Conservation (phyloP, 2,113 vertebrate species). For the Heterotilapia buettikoferi region DNA sequence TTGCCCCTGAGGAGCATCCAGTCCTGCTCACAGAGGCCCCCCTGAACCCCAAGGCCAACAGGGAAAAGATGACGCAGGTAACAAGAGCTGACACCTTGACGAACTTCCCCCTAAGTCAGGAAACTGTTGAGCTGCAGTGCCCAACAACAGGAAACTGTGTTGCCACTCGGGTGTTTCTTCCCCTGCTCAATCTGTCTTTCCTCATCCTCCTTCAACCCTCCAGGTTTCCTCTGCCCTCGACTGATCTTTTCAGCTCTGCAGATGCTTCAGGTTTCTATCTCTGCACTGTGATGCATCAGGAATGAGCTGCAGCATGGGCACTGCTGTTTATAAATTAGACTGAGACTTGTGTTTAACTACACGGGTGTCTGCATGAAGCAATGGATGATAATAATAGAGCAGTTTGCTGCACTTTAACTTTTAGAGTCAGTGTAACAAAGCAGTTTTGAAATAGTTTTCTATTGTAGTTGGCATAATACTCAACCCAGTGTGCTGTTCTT, state of each 20-base stretch:
- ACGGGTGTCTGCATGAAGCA: conserved; percentile 32
- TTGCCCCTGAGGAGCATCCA: conserved; percentile 96
- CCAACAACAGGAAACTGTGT: neutral
- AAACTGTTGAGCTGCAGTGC: neutral
- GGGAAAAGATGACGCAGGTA: conserved; percentile 98
- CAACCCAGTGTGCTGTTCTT: neutral
- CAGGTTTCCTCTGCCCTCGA: conserved; percentile 51
- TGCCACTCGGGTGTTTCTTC: neutral
- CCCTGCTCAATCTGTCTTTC: conserved; percentile 2
- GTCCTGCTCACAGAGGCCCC: conserved; percentile 96
- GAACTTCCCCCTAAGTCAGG: neutral
- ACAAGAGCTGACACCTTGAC: neutral
- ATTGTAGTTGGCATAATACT: neutral
- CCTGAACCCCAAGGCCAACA: conserved; percentile 94
- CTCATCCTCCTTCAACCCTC: conserved; percentile 20
- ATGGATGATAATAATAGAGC: neutral
- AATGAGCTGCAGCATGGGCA: conserved; percentile 26
- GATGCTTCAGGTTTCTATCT: conserved; percentile 82
- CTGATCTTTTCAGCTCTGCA: conserved; percentile 67
- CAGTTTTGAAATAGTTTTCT: neutral
- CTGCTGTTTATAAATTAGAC: neutral
- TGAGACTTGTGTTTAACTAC: neutral
- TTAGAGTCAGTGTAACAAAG: neutral
- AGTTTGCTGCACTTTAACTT: neutral
- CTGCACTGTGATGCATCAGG: conserved; percentile 43